Evolutionary conservation across 2,888 invertebrate species (phyloP).

Genomic region (Mycogona germanica): DNA sequence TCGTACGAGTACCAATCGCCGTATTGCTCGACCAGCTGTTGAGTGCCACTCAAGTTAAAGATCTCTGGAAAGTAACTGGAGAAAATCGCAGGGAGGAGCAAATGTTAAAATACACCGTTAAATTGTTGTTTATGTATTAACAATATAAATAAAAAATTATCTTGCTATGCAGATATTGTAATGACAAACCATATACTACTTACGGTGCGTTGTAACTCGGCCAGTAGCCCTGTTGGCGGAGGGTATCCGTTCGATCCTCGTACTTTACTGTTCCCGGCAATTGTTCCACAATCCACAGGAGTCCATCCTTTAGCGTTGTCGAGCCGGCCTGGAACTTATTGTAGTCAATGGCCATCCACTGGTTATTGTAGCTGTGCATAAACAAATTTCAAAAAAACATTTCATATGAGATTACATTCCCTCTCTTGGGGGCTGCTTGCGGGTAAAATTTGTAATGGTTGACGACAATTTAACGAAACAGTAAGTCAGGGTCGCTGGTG

Average conservation of each 20-base stretch:
- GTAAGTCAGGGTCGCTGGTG: too few relatives aligned
- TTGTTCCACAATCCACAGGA: slow-evolving; percentile 67
- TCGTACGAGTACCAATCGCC: slow-evolving; percentile 51
- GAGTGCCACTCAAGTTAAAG: slow-evolving; percentile 49
- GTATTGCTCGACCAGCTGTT: slow-evolving; percentile 41
- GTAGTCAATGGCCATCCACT: slow-evolving; percentile 73
- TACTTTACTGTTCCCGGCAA: slow-evolving; percentile 44
- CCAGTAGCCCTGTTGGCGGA: slow-evolving; percentile 54
- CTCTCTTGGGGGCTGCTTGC: too few relatives aligned
- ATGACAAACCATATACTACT: too few relatives aligned
- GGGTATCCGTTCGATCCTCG: slow-evolving; percentile 51
- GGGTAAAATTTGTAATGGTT: too few relatives aligned
- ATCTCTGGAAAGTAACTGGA: slow-evolving; percentile 45
- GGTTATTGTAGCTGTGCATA: slow-evolving; percentile 52
- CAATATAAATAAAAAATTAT: neutral
- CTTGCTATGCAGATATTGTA: neutral
- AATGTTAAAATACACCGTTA: too few relatives aligned
- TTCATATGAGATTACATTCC: too few relatives aligned
- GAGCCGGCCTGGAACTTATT: slow-evolving; percentile 44
- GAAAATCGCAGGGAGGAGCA: neutral
- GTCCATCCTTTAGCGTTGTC: slow-evolving; percentile 34
- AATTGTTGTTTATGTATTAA: too few relatives aligned
- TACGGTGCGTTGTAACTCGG: slow-evolving; percentile 56
- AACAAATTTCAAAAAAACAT: slow-evolving; percentile 1
- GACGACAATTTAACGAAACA: too few relatives aligned